Percentiles rank a stretch among this genome's conserved stretches.
Evolutionary conservation across 2,797 vertebrate species (phyloP).

Genomic region (Cygnus olor): DNA sequence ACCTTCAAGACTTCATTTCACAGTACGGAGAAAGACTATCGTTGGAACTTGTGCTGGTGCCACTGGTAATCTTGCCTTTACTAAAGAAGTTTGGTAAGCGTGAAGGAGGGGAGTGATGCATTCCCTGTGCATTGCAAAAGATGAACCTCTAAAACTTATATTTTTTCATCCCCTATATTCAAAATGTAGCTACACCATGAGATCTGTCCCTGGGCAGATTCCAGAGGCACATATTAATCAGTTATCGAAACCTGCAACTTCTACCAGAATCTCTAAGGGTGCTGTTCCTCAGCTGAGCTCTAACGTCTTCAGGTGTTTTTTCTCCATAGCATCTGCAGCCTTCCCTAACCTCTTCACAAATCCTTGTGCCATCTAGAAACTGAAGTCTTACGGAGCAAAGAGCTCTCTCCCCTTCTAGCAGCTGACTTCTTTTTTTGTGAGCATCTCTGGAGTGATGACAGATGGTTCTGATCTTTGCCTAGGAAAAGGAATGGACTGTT

Average conservation of each 20-base stretch:
- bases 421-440: neutral
- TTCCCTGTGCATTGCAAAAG: neutral
- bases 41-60: neutral
- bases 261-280: neutral
- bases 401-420: neutral
- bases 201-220: neutral
- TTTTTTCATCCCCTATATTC: neutral
- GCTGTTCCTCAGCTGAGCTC: neutral
- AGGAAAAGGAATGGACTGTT: neutral
- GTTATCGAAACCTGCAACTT: neutral
- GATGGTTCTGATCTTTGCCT: neutral
- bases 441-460: neutral
- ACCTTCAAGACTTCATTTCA: slow-evolving; percentile 4
- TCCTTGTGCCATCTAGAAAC: neutral
- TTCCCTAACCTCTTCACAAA: neutral
- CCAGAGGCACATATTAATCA: neutral
- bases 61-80: neutral
- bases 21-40: neutral
- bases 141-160: neutral
- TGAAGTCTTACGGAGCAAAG: neutral
- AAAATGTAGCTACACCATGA: neutral
- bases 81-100: neutral
- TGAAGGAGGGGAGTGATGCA: neutral
- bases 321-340: neutral
- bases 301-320: neutral